A percentile compares a stretch with the other conserved stretches of the same genome.
Conservation (phyloP, 2,113 vertebrate genomes). For the Tichodroma muraria region DNA sequence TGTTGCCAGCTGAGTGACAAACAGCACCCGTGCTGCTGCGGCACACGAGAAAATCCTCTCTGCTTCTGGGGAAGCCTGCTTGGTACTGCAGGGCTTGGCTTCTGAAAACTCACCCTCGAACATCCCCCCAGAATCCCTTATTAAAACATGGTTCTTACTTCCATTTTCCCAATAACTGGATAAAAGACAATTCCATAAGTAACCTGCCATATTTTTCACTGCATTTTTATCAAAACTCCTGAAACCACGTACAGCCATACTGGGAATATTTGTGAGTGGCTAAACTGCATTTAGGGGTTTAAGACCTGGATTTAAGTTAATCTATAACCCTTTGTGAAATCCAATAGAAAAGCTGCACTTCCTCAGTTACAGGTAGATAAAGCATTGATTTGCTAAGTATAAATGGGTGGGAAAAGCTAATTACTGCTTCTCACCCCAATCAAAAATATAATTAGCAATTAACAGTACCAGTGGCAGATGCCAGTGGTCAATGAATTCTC, state of each 20-base stretch:
- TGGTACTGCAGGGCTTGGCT: neutral
- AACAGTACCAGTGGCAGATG: neutral
- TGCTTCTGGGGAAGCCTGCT: neutral
- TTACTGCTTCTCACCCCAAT: neutral
- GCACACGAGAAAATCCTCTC: neutral
- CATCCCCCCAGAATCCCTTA: neutral
- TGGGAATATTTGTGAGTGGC: neutral
- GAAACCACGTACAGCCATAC: neutral
- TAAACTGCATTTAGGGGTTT: neutral
- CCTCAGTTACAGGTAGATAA: neutral
- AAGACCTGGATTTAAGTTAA: neutral
- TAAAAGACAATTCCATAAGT: neutral
- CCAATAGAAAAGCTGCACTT: neutral
- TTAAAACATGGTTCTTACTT: neutral
- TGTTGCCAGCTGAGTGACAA: constrained; percentile 58
- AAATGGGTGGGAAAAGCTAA: neutral
- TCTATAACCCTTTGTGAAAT: neutral
- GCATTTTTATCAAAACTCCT: neutral
- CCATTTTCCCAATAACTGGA: neutral
- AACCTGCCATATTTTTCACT: neutral
- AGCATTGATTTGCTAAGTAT: neutral
- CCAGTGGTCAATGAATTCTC: neutral
- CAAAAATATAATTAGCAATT: neutral
- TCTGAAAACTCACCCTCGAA: neutral
- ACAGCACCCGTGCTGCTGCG: neutral